A percentile compares a stretch with the other conserved stretches of the same genome.
Conservation (phyloP, 2,113 vertebrate genomes). For the Phylloscopus trochiloides region DNA sequence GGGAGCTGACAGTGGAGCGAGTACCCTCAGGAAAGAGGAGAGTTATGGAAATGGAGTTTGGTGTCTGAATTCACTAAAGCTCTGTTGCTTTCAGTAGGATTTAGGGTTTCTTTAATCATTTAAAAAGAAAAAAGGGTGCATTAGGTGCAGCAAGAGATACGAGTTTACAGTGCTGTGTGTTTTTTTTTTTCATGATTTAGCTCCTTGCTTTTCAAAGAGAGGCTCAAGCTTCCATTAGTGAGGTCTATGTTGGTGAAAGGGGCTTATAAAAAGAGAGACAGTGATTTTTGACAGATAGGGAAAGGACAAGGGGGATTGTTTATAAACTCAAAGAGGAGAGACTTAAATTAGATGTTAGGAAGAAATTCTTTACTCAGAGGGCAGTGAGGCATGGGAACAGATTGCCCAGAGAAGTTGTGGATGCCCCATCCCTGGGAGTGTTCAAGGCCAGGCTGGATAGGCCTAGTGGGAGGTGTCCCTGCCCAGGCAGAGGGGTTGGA, state of each 20-base stretch:
- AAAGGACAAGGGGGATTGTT: background rate
- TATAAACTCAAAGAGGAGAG: background rate
- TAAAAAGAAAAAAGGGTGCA: rapidly evolving
- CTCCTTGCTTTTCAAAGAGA: background rate
- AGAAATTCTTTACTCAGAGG: background rate
- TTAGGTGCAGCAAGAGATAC: background rate
- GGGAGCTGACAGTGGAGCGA: background rate
- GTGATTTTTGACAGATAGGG: background rate
- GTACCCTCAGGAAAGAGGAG: background rate
- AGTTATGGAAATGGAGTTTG: background rate
- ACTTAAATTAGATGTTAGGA: background rate
- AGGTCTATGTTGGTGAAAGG: background rate
- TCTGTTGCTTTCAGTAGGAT: background rate
- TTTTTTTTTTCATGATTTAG: background rate
- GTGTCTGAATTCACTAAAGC: background rate
- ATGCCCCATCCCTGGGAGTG: background rate
- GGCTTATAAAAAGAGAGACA: background rate
- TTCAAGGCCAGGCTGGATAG: background rate
- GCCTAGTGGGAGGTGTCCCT: background rate
- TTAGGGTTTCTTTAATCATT: background rate
- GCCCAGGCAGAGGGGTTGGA: background rate
- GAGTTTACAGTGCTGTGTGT: background rate
- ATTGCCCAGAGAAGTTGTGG: background rate
- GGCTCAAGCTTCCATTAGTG: background rate
- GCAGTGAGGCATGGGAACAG: background rate